Conservation (phyloP, 2,113 vertebrate genomes). For the Chloropsis cyanopogon region DNA sequence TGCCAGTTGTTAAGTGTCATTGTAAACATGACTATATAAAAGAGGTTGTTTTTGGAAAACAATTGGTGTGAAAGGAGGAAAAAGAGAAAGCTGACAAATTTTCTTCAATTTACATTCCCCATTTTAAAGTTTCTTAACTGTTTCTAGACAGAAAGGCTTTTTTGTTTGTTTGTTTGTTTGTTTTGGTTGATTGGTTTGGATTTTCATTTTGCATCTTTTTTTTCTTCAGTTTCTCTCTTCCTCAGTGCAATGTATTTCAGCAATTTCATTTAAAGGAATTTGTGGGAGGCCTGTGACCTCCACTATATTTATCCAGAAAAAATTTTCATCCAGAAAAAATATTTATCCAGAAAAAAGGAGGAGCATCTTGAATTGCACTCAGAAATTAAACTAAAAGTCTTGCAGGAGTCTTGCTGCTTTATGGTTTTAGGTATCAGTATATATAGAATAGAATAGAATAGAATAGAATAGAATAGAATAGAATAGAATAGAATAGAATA, state of each 20-base stretch:
- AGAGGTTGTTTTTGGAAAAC: neutral
- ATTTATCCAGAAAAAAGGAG: too few species aligned
- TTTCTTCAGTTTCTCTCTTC: neutral
- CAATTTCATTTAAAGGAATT: neutral
- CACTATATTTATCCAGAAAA: neutral
- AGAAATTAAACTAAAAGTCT: neutral
- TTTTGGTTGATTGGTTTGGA: neutral
- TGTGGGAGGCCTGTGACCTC: neutral
- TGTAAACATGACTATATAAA: neutral
- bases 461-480: neutral
- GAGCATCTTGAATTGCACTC: neutral
- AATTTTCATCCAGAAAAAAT: too few species aligned
- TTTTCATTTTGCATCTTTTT: neutral
- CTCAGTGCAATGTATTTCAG: neutral
- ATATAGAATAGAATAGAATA: neutral
- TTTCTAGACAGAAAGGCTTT: neutral
- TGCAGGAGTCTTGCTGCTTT: neutral
- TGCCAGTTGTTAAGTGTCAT: neutral
- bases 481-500: neutral
- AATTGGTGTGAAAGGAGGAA: neutral
- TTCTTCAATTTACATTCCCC: neutral
- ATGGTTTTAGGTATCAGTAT: neutral
- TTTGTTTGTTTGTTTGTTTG: too few species aligned
- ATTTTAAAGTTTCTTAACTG: neutral
- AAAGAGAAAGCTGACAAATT: neutral